Percentiles rank a stretch among this genome's conserved stretches.
These are phyloP conservation scores for Glaucomys volans DNA, from an alignment of 2,113 vertebrate species.

Conservation along the genomic window DNA sequence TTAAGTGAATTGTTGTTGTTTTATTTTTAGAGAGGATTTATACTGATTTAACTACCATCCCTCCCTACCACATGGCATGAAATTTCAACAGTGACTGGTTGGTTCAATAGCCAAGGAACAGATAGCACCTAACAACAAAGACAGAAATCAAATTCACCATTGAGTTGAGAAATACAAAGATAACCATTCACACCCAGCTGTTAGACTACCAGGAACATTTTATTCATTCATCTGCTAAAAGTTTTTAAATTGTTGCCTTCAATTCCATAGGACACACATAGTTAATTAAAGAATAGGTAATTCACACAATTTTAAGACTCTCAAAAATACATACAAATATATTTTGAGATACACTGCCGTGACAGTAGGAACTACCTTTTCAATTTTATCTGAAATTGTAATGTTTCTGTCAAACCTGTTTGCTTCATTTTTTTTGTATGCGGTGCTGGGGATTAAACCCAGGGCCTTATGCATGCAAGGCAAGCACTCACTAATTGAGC, in stretches of 20 bases:
- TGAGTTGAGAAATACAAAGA: not conserved
- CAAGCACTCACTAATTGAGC: too few species aligned
- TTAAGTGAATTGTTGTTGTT: not conserved
- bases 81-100: slow-evolving; percentile 4
- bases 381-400: slow-evolving; percentile 56
- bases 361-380: not conserved
- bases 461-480: too few species aligned
- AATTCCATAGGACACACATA: slow-evolving; percentile 13
- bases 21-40: slow-evolving; percentile 10
- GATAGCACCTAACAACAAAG: not conserved
- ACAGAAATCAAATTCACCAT: not conserved
- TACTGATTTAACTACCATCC: not conserved
- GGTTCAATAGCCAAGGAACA: not conserved
- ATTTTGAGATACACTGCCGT: slow-evolving; percentile 28
- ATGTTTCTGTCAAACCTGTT: slow-evolving; percentile 20
- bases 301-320: slow-evolving; percentile 47
- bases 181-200: not conserved
- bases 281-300: slow-evolving; percentile 2
- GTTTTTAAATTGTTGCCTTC: slow-evolving; percentile 20
- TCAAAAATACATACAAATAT: slow-evolving; percentile 1
- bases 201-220: not conserved
- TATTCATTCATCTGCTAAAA: not conserved
- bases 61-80: not conserved
- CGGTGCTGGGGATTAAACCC: too few species aligned
- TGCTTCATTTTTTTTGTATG: slow-evolving; percentile 4